A percentile compares a stretch with the other conserved stretches of the same genome.
These are phyloP conservation scores for Romanogobio albipinnatus DNA, from an alignment of 2,113 vertebrate genomes.

Conservation along the genomic window DNA sequence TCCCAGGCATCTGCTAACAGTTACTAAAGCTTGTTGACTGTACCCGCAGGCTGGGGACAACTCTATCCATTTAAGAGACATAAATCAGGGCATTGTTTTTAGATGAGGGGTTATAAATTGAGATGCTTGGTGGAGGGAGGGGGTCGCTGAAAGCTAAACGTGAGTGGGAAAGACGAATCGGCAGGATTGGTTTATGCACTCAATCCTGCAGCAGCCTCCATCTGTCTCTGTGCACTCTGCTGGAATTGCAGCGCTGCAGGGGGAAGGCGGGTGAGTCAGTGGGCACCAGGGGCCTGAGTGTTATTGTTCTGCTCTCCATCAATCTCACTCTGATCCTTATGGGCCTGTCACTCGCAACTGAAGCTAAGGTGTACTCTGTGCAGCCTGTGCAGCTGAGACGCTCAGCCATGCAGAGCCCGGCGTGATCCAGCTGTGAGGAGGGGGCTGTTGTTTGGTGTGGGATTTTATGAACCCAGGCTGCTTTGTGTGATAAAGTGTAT, in stretches of 20 bases:
- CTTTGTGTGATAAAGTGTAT: slow-evolving; percentile 21
- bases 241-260: slow-evolving; percentile 52
- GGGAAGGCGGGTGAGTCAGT: slow-evolving; percentile 14
- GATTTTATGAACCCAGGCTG: background rate
- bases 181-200: slow-evolving; percentile 44
- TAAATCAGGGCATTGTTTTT: slow-evolving; percentile 52
- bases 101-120: slow-evolving; percentile 54
- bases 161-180: slow-evolving; percentile 42
- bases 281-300: slow-evolving; percentile 24
- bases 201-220: slow-evolving; percentile 52
- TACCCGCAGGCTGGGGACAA: slow-evolving; percentile 13
- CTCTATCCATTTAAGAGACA: slow-evolving; percentile 42
- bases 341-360: slow-evolving; percentile 20
- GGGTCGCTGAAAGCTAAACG: slow-evolving; percentile 13
- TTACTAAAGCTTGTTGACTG: background rate
- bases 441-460: slow-evolving; percentile 2
- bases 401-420: background rate
- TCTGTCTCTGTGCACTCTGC: slow-evolving; percentile 54
- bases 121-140: slow-evolving; percentile 7
- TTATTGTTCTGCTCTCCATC: slow-evolving; percentile 54
- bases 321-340: slow-evolving; percentile 49
- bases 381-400: background rate
- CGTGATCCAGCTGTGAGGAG: background rate
- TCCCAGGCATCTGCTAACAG: slow-evolving; percentile 29
- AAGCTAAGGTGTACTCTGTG: slow-evolving; percentile 7